These are phyloP conservation scores for Drosophila dives DNA, from an alignment of 2,888 invertebrate species.

Conservation along the genomic window DNA sequence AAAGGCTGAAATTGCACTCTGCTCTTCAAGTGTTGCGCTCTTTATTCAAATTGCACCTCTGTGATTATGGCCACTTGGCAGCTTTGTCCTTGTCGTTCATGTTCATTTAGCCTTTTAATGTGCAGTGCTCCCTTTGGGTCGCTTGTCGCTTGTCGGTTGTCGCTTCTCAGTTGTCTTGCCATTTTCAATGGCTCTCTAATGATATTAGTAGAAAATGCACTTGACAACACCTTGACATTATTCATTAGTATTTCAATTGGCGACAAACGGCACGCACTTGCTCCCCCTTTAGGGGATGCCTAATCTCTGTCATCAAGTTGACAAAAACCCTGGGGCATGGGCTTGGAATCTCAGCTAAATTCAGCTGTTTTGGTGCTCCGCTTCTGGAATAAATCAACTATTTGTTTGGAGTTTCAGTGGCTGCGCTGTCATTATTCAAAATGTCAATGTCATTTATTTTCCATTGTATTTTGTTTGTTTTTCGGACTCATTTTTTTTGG, in stretches of 20 bases:
- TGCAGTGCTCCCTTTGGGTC: conserved; percentile 25
- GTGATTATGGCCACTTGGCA: conserved; percentile 79
- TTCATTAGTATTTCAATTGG: conserved; percentile 68
- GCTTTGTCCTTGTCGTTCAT: conserved; percentile 42
- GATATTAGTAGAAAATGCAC: conserved; percentile 69
- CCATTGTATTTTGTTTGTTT: conserved; percentile 21
- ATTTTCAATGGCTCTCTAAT: conserved; percentile 54
- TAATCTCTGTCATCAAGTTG: conserved; percentile 51
- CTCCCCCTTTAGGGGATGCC: conserved; percentile 13
- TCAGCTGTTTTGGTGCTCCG: conserved; percentile 8
- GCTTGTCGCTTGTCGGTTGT: conserved; percentile 3
- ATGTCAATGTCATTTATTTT: conserved; percentile 82
- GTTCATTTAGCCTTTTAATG: conserved; percentile 68
- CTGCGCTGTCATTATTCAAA: conserved; percentile 81
- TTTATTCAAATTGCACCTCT: conserved; percentile 75
- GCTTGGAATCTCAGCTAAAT: conserved; percentile 16
- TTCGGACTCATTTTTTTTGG: conserved; percentile 46
- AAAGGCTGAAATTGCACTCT: conserved; percentile 5
- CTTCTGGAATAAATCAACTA: conserved; percentile 22
- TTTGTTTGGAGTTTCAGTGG: conserved; percentile 32
- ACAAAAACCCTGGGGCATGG: conserved; percentile 12
- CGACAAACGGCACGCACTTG: conserved; percentile 46
- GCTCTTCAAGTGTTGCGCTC: conserved; percentile 43
- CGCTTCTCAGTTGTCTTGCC: conserved; percentile 27
- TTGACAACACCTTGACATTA: conserved; percentile 80